Base-by-base conservation (phyloP, 2,113 vertebrate genomes). In the Colistium nudipinnis region DNA sequence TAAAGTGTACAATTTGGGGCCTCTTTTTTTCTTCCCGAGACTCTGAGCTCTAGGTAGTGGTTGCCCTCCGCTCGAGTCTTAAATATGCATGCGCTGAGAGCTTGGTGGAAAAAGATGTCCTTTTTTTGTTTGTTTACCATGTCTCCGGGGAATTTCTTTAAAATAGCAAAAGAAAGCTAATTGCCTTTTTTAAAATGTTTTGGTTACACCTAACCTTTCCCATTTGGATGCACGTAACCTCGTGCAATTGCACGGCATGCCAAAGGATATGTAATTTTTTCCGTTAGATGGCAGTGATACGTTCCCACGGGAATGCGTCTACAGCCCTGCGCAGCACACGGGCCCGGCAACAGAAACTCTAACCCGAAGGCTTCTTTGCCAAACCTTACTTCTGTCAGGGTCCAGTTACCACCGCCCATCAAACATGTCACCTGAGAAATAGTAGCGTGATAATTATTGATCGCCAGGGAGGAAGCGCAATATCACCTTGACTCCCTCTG, bases 161-260 rank as follows among this genome's bases (percentile, higher is more conserved):
- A 87, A 87, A 87, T 82, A 71, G 81, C 80, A 82, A 61, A 78
- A 78, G 66, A 82, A 84, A 87, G 82, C 86, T 88, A 89, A 90
- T 88, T 90, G 81, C 78, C 74, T 83, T 88, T 85, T 47, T 33
- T 38, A n/a, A n/a, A n/a, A n/a, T n/a, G n/a, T n/a, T n/a, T 87
- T 76, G 81, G 69, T 83, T 78, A 72, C 67, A 78, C 41, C 63
- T 85, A 88, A 90, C 88, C 86, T 91, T 90, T 89, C 80, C 87
- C 87, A 84, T 86, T 87, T 70, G 68, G 68, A 81, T 82, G 68
- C 77, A 70, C 80, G 81, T 78, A 79, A 88, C 83, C 66, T 77
- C 52, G 59, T 66, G 62, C 78, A 88, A 88, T 85, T 87, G 86
- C 78, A 86, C 31, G 6, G 30, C 8, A 27, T 38, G 78, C 86